Evolutionary conservation across 2,797 vertebrate species (phyloP), one percentile per base, ranked within the genome.

Genomic region (Salarias fasciatus): DNA sequence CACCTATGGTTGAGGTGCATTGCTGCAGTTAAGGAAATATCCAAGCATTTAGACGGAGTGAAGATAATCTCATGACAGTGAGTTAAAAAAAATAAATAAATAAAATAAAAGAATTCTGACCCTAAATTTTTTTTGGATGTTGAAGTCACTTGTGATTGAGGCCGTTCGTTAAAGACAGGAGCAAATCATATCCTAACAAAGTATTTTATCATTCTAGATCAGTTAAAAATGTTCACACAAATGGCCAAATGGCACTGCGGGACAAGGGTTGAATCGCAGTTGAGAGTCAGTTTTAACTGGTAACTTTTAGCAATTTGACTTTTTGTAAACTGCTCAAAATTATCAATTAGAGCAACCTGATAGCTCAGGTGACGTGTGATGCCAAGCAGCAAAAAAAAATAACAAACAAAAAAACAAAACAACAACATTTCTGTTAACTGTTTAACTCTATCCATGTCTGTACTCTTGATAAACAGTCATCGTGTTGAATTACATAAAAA

Each of bases 221-320:
- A 63, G 43, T 47, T 52, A 44, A 56, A 60, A 62, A 47, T 50
- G 43, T 69, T 65, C 52, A 51, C 53, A 63, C 65, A 75, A 65
- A 80, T 53, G 52, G 51, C 29, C 18, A 13, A 1, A 68, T 44
- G 11, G 54, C 42, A 56, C 37, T 35, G 44, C 53, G 41, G 24
- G 24, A 33, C 4, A 0, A 50, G n/a, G 11, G 45, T 12, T 6
- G 14, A 53, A 33, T 28, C 54, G 52, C 33, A 37, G 24, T 29
- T 11, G 24, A 28, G 46, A 51, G 38, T 58, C 48, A 24, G 5
- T 0, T 36, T 45, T 62, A 31, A 62, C 63, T 53, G 10, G 15
- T 13, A 10, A 48, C 50, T 5, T n/a, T 52, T 38, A 55, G 18
- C 30, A 5, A 35, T 57, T 56, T 31, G 4, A 61, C 35, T 33